A percentile compares a stretch with the other conserved stretches of the same genome.
Evolutionary conservation across 2,888 invertebrate species (phyloP).

Genomic region (Syrista parreyssii): DNA sequence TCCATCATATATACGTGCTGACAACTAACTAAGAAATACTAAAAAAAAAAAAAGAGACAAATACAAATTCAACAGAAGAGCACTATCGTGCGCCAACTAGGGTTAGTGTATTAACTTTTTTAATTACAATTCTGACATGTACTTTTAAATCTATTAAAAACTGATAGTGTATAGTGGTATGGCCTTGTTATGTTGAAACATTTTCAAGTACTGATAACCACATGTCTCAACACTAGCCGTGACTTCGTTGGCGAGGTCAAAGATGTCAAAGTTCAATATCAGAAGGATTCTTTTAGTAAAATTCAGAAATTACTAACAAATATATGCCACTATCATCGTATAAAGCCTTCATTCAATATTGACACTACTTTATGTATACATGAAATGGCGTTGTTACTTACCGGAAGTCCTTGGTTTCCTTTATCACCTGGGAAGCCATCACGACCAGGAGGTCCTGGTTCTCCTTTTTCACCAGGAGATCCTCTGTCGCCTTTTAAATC

Average conservation of each 20-base stretch:
- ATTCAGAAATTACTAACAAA: background rate
- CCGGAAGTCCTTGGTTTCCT: constrained; percentile 72
- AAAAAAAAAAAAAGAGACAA: no score
- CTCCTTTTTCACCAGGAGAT: constrained; percentile 73
- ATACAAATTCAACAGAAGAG: no score
- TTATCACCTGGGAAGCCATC: constrained; percentile 70
- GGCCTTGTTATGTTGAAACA: background rate
- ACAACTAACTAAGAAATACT: no score
- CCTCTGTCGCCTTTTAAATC: constrained; percentile 74
- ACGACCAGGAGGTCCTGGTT: constrained; percentile 71
- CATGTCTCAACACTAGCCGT: background rate
- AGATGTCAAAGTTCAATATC: background rate
- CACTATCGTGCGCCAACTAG: no score
- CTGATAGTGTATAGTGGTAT: background rate
- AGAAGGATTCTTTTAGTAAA: background rate
- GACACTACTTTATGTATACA: background rate
- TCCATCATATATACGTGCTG: no score
- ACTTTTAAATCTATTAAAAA: background rate
- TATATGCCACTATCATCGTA: background rate
- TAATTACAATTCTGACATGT: background rate
- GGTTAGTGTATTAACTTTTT: no score
- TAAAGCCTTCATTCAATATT: background rate
- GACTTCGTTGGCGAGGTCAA: background rate
- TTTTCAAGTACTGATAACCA: background rate
- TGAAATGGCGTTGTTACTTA: constrained; percentile 49